Base-by-base conservation (phyloP, 2,797 vertebrate species). In the Poecilia picta region DNA sequence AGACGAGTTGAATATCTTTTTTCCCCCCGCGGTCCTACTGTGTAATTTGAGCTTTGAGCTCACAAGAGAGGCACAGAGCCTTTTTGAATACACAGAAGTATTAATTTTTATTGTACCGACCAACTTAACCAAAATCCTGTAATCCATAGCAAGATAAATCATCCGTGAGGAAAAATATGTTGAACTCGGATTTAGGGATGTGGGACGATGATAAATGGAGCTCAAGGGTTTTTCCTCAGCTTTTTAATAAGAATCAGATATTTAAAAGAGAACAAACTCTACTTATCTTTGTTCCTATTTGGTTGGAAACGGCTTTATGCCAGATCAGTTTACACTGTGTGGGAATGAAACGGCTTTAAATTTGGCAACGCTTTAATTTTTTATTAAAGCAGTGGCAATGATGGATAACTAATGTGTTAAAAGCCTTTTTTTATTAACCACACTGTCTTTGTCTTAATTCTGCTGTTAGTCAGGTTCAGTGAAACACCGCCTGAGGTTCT, bases 261-360 rank as follows among this genome's bases (percentile, higher is more conserved):
- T 25, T 43, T 71, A 43, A 43, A 45, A n/a, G 68, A 71, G 25
- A 45, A 71, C 20, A 70, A 71, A 71, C 5, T 41, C 11, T 71
- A 0, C 41, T 45, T 45, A 43, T 71, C 23, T 25, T n/a, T 45
- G 10, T 13, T 71, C 68, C 68, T 71, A 28, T 68, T 36, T 41
- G 36, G 64, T 12, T 68, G 36, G 36, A 41, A 68, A 71, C 25
- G 12, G 68, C 23, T 71, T 71, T 25, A 15, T 71, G 68, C 68
- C 68, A 71, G 25, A 43, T 45, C 68, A 45, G 68, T 71, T 71
- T 71, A 71, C 68, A 71, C 66, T 45, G 68, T 43, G 39, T n/a
- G n/a, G 41, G 41, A n/a, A 43, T 43, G 25, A 28, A 71, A 28
- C 11, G 5, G 41, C 68, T n/a, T 45, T 71, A 45, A 15, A 71